Evolutionary conservation across 2,888 invertebrate species (phyloP), one percentile per base, ranked within the genome.

Genomic region (Drosophila lutescens): DNA sequence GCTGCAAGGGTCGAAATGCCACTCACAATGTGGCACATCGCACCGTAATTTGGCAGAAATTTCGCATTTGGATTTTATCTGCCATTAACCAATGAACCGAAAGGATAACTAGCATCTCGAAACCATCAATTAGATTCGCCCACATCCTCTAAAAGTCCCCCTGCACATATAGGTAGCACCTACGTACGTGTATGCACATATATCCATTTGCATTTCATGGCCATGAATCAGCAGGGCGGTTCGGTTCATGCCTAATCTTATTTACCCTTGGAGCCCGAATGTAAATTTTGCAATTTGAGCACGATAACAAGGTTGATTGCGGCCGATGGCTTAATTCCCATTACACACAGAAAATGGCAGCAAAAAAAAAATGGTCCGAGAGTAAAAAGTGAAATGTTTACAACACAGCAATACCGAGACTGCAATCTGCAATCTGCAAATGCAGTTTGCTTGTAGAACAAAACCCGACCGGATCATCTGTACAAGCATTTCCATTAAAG

Each of bases 281-380:
- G 62, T 56, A 44, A 70, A 62, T 70, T 70, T 54, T 43, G 69
- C 47, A 59, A 70, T 59, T 68, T 69, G 49, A 44, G 70, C 40
- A 51, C 71, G 46, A 50, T 60, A 71, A 71, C 61, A 43, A 55
- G 54, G 60, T 60, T 51, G 46, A 70, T 69, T 61, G 70, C 46
- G 65, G 51, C 73, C 65, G 30, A 56, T 36, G 70, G 73, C 62
- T 72, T 62, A 62, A 72, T 50, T 62, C 40, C 73, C 50, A 72
- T 72, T 41, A 50, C 62, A 34, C 46, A 46, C 46, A 46, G 8
- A 13, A 23, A 23, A 15, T 30, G 15, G 13, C 13, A 38, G 13
- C 12, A 26, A 26, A 1, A 26, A 26, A n/a, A 34, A 13, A 26
- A 41, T 9, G 8, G 32, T 12, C 17, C 10, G 30, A 32, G 26